These are phyloP conservation scores for Pteria penguin DNA, from an alignment of 2,888 invertebrate species.

Conservation along the genomic window DNA sequence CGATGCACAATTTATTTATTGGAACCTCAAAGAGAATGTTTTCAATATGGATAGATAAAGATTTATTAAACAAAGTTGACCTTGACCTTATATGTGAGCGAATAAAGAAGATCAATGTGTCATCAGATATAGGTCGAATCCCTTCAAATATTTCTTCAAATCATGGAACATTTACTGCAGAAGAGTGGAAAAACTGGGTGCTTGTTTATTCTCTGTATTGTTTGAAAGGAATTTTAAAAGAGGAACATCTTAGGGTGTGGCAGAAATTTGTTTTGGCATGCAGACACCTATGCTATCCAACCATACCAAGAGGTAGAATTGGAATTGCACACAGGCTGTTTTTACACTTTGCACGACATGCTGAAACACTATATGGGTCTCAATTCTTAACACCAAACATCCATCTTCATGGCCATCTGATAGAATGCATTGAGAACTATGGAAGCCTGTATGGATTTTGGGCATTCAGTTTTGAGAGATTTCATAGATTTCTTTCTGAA, in stretches of 20 bases:
- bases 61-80: background rate
- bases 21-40: background rate
- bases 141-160: background rate
- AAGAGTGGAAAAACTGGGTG: constrained; percentile 6
- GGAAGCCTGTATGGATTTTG: background rate
- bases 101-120: background rate
- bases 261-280: constrained; percentile 1
- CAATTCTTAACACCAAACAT: constrained; percentile 7
- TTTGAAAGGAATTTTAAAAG: background rate
- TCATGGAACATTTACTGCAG: background rate
- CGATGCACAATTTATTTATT: background rate
- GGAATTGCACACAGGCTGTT: background rate
- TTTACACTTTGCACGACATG: background rate
- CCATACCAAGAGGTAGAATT: background rate
- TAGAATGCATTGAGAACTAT: background rate
- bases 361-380: background rate
- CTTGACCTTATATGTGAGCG: background rate
- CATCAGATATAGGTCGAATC: background rate
- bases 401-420: constrained; percentile 3
- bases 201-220: background rate
- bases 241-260: background rate
- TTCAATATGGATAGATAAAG: background rate
- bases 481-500: background rate
- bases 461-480: constrained; percentile 4
- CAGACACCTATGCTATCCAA: background rate